phyloP scores from a whole-genome alignment of 2,888 invertebrate species.

The Tenodera sinensis region DNA sequence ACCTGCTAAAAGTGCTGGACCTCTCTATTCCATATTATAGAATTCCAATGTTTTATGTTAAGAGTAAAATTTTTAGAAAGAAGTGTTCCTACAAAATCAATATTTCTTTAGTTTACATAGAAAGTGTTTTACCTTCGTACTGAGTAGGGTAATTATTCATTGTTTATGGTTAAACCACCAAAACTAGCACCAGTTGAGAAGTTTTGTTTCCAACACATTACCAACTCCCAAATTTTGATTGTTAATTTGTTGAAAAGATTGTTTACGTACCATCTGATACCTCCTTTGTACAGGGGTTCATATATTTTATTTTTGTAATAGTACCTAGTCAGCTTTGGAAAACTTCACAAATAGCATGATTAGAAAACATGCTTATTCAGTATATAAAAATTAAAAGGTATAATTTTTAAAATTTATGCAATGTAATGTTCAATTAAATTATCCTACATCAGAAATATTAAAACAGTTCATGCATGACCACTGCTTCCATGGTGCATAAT shows the following conservation, averaged over 20 bases:
- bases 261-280: constrained; percentile 7
- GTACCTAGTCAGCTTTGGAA: background rate
- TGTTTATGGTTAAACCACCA: background rate
- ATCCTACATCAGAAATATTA: background rate
- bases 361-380: background rate
- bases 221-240: constrained; percentile 13
- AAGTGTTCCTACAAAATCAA: background rate
- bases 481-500: background rate
- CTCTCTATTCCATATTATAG: background rate
- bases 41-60: background rate
- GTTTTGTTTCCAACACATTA: constrained; percentile 13
- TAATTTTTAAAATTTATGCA: background rate
- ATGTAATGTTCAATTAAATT: background rate
- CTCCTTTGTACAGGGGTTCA: constrained; percentile 12
- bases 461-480: background rate
- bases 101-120: background rate
- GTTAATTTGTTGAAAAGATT: background rate
- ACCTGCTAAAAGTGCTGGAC: constrained; percentile 1
- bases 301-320: constrained; percentile 13
- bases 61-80: constrained; percentile 1
- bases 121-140: background rate
- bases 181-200: constrained; percentile 7
- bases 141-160: constrained; percentile 1
- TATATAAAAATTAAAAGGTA: background rate
- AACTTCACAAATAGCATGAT: background rate